Evolutionary conservation across 35 echinoderm and acorn worm genomes (phyloP), one percentile per base, ranked within the genome.

Genomic region (Strongylocentrotus purpuratus): DNA sequence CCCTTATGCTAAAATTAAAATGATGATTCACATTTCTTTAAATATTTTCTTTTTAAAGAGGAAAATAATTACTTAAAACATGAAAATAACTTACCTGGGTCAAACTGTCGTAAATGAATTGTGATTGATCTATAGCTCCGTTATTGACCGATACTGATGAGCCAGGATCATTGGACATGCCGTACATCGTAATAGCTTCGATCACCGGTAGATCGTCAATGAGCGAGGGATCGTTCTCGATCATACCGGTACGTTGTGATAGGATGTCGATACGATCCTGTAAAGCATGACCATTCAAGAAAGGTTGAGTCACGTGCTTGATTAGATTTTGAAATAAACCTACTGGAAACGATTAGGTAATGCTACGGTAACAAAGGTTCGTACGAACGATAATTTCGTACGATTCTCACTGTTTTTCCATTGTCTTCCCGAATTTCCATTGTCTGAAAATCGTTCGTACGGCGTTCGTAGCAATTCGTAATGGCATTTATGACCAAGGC

Each of bases 211-310:
- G 91, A 46, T 47, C 48, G 46, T 47, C 45, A 58, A 93, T 55
- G 3, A 93, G n/a, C 17, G 58, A 5, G 48, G 91, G 91, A 46
- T 93, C 2, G 17, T 18, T 28, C 46, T 93, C 91, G 47, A 93
- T 58, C 91, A 93, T 93, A 32, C 91, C 91, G 13, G 48, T 58
- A 11, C 91, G 32, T 46, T 93, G 91, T 2, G 91, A 93, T 33
- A 93, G 46, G 12, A 93, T 93, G 28, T 50, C 45, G 48, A 93
- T 93, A 46, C 48, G 46, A 14, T 93, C 48, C 91, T 93, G 48
- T 14, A 93, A 78, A 78, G 25, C 20, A 78, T 78, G 65, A 78
- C 2, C 10, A 17, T 59, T 10, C 17, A 59, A 59, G 35, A 41
- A 59, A 59, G 11, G 52, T 59, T 59, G 0, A 87, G n/a, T 31